Conservation (phyloP, 2,888 invertebrate species). For the Leptopterna dolabrata region DNA sequence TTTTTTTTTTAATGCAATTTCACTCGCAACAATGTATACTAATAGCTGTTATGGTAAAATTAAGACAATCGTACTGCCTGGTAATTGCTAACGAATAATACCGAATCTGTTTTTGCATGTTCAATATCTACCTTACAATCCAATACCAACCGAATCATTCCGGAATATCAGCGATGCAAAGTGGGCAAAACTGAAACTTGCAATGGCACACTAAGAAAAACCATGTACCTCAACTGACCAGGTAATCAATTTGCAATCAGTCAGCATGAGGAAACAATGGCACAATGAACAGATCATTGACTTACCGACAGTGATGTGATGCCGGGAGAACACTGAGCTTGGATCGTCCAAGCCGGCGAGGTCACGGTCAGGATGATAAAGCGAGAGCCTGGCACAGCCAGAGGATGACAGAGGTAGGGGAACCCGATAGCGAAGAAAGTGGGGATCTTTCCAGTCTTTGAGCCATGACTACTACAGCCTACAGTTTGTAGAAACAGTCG, state of each 20-base stretch:
- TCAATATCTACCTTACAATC: too few relatives aligned
- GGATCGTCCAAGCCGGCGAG: not conserved
- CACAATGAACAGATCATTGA: not conserved
- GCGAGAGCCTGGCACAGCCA: not conserved
- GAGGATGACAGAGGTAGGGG: not conserved
- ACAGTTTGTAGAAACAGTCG: not conserved
- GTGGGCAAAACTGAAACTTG: too few relatives aligned
- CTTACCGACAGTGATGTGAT: conserved; percentile 11
- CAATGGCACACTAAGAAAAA: too few relatives aligned
- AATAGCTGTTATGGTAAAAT: too few relatives aligned
- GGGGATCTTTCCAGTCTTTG: not conserved
- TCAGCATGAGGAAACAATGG: not conserved
- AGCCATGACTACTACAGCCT: not conserved
- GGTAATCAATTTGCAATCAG: not conserved
- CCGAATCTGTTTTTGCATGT: too few relatives aligned
- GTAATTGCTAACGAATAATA: too few relatives aligned
- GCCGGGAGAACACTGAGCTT: conserved; percentile 22
- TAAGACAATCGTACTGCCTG: too few relatives aligned
- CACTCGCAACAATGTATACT: too few relatives aligned
- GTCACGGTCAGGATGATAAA: conserved; percentile 23
- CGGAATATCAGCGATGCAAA: too few relatives aligned
- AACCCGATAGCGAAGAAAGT: not conserved
- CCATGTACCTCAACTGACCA: not conserved
- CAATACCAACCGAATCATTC: too few relatives aligned
- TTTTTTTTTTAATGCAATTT: too few relatives aligned